Evolutionary conservation across 2,113 vertebrate species (phyloP), one percentile per base, ranked within the genome.

Genomic region (Pelobates fuscus): DNA sequence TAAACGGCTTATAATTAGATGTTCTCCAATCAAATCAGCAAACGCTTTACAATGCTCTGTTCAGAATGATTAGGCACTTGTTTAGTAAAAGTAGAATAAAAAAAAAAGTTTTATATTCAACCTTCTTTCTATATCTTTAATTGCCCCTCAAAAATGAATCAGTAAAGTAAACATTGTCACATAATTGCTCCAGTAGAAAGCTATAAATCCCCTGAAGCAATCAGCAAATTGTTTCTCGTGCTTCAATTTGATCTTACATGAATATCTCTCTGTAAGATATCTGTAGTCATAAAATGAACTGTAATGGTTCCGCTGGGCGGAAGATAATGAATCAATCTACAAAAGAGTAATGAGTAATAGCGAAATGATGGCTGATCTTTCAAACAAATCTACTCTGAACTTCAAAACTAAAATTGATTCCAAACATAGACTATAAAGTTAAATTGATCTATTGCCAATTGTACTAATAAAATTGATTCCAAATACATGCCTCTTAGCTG

Each of bases 241-340:
- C 67, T 60, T 25, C 29, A 76, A 63, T 23, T 76, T 76, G 68
- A 68, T 60, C 4, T 26, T 1, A 0, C 6, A 30, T 46, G 4
- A 0, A 23, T 2, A 58, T 81, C 80, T 67, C 52, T 46, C 80
- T 49, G 21, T 43, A 80, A 79, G 78, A 79, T 44, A 68, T 78
- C 20, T 27, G 62, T 78, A 81, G 75, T 68, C 69, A 70, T 82
- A 81, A 80, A 78, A 79, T 60, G 44, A 68, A 58, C 80, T 37
- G 80, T 83, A 78, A 82, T 46, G 25, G 37, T 84, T 77, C 71
- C 54, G 80, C 43, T 0, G 0, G 65, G 58, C 78, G 57, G 80
- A 79, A 84, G 81, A 73, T 65, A 75, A 77, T 54, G 5, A 76
- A 74, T 82, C 80, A 79, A 79, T 84, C 68, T 64, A 46, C 44